A percentile compares a stretch with the other conserved stretches of the same genome.
These are phyloP conservation scores for Pseudotriccus pelzelni DNA, from an alignment of 2,797 vertebrate species.

Conservation along the genomic window DNA sequence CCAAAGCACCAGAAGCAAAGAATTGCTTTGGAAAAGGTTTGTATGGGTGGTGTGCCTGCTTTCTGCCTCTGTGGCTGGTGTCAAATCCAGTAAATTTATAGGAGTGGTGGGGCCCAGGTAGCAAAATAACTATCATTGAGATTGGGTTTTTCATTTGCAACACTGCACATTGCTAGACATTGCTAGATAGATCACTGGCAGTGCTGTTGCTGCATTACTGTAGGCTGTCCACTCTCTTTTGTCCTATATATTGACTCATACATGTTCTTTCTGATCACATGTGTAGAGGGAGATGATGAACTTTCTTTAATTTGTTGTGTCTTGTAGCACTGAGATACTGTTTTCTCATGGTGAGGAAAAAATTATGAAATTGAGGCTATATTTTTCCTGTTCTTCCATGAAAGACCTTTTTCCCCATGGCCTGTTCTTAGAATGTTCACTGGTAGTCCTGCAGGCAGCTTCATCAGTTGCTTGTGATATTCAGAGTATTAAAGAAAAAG, in stretches of 20 bases:
- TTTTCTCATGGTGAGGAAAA: not conserved
- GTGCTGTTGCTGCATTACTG: not conserved
- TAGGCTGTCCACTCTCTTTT: not conserved
- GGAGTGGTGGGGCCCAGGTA: not conserved
- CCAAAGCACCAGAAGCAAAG: constrained; percentile 38
- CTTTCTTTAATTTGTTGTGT: not conserved
- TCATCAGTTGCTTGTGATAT: not conserved
- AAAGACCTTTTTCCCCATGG: not conserved
- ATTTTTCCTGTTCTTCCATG: not conserved
- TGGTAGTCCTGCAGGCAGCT: not conserved
- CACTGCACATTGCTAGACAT: not conserved
- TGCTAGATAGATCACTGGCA: not conserved
- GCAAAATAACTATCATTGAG: not conserved
- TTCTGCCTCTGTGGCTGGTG: not conserved
- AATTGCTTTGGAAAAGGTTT: constrained; percentile 17
- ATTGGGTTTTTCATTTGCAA: not conserved
- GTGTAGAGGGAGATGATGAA: not conserved
- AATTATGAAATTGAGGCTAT: not conserved
- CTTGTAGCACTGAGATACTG: not conserved
- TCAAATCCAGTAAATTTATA: constrained; percentile 8
- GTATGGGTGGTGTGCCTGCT: not conserved
- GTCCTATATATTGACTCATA: not conserved
- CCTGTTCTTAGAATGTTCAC: not conserved
- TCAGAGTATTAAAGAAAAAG: not conserved
- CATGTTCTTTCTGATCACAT: not conserved